These are phyloP conservation scores for Cossypha polioptera DNA, from an alignment of 2,797 vertebrate genomes.

Conservation along the genomic window DNA sequence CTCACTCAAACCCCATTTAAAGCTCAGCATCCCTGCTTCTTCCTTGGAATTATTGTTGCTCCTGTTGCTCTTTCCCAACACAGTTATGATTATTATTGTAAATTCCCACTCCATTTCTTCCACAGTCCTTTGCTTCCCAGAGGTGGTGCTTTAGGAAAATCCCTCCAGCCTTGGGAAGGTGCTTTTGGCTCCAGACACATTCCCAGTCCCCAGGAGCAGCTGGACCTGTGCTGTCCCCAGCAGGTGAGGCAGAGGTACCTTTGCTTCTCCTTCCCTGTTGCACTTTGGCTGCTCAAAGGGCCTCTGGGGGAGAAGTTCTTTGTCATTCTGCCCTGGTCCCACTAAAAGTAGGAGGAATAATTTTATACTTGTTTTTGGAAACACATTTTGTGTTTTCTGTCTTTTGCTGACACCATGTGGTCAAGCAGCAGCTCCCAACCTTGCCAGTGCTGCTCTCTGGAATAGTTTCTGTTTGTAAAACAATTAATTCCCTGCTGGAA, in stretches of 20 bases:
- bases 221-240: no score
- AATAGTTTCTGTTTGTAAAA: not conserved
- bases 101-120: not conserved
- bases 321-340: no score
- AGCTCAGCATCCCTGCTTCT: not conserved
- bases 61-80: rapidly evolving
- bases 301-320: no score
- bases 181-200: no score
- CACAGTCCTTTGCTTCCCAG: not conserved
- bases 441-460: not conserved
- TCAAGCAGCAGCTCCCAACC: no score
- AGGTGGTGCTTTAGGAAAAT: not conserved
- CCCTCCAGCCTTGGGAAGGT: no score
- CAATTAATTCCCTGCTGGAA: not conserved
- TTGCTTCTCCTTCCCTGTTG: no score
- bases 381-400: no score
- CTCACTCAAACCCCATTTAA: not conserved
- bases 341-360: not conserved
- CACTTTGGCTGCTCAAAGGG: no score
- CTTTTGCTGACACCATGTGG: no score
- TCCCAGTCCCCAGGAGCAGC: no score
- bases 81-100: not conserved
- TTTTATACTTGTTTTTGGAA: not conserved
- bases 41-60: not conserved
- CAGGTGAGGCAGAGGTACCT: no score